A percentile compares a stretch with the other conserved stretches of the same genome.
Conservation (phyloP, 2,113 vertebrate species). For the Clinocottus analis region DNA sequence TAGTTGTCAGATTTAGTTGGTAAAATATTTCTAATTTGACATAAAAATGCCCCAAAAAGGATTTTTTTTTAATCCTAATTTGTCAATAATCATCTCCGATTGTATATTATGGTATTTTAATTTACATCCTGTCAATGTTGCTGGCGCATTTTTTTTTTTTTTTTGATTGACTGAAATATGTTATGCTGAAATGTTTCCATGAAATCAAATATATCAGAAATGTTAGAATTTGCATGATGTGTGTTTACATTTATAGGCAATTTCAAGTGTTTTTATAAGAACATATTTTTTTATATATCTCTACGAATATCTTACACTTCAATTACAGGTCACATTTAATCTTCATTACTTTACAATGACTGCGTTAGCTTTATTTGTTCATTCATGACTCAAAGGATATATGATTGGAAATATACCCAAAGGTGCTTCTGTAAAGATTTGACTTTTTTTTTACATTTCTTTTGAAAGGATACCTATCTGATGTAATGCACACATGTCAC, state of each 20-base stretch:
- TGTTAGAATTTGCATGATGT: conserved; percentile 43
- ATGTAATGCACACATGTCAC: conserved; percentile 68
- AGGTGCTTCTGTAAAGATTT: conserved; percentile 63
- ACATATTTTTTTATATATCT: conserved; percentile 40
- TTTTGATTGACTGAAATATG: conserved; percentile 58
- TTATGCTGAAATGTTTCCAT: conserved; percentile 46
- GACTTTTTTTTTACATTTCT: conserved; percentile 17
- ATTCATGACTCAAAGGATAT: conserved; percentile 26
- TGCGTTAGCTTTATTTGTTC: conserved; percentile 21
- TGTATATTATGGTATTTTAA: conserved; percentile 44
- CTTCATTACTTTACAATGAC: not conserved
- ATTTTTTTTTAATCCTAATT: conserved; percentile 1
- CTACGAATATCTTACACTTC: conserved; percentile 20
- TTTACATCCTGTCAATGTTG: conserved; percentile 40
- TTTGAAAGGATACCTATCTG: conserved; percentile 28
- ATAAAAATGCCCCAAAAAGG: conserved; percentile 32
- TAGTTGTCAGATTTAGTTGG: conserved; percentile 18
- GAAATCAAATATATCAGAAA: conserved; percentile 41
- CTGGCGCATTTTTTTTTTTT: conserved; percentile 43
- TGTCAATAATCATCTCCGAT: conserved; percentile 45
- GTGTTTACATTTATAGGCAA: conserved; percentile 64
- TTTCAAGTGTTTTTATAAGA: conserved; percentile 46
- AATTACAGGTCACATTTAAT: conserved; percentile 43
- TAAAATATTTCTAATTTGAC: conserved; percentile 39
- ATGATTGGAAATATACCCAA: conserved; percentile 41